Evolutionary conservation across 2,797 vertebrate genomes (phyloP).

Genomic region (Pseudomugil gertrudae): DNA sequence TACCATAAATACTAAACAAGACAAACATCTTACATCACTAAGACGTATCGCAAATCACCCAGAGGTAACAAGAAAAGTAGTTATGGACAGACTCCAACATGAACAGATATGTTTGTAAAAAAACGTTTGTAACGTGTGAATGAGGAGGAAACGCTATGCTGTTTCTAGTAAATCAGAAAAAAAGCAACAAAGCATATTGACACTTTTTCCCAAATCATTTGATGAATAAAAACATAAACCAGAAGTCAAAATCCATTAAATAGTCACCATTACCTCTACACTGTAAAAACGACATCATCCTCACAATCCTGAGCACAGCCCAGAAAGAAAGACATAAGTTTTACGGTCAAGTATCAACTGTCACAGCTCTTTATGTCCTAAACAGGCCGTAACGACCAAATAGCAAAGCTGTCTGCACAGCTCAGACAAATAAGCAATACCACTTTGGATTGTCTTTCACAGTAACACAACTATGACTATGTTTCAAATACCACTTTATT

Average conservation of each 20-base stretch:
- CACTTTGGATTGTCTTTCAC: constrained; percentile 82
- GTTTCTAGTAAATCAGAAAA: constrained; percentile 16
- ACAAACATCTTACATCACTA: constrained; percentile 59
- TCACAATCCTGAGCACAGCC: constrained; percentile 45
- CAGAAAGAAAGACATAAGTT: constrained; percentile 35
- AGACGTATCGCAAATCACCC: constrained; percentile 46
- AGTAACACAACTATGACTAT: constrained; percentile 72
- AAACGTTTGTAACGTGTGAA: constrained; percentile 15
- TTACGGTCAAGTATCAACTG: constrained; percentile 22
- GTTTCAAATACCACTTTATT: constrained; percentile 73
- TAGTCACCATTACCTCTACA: constrained; percentile 3
- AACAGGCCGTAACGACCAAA: constrained; percentile 25
- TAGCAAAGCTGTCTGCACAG: constrained; percentile 45
- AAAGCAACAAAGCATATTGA: constrained; percentile 3
- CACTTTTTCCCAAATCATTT: not conserved
- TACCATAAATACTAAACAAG: constrained; percentile 56
- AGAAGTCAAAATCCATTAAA: constrained; percentile 23
- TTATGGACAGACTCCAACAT: constrained; percentile 20
- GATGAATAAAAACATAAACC: constrained; percentile 20
- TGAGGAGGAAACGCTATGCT: not conserved
- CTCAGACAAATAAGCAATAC: constrained; percentile 51
- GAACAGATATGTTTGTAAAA: constrained; percentile 35
- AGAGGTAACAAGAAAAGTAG: constrained; percentile 36
- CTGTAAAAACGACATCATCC: constrained; percentile 35
- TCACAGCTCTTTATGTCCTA: constrained; percentile 26